These are phyloP conservation scores for Neogale vison DNA, from an alignment of 2,113 vertebrate genomes.

Conservation along the genomic window DNA sequence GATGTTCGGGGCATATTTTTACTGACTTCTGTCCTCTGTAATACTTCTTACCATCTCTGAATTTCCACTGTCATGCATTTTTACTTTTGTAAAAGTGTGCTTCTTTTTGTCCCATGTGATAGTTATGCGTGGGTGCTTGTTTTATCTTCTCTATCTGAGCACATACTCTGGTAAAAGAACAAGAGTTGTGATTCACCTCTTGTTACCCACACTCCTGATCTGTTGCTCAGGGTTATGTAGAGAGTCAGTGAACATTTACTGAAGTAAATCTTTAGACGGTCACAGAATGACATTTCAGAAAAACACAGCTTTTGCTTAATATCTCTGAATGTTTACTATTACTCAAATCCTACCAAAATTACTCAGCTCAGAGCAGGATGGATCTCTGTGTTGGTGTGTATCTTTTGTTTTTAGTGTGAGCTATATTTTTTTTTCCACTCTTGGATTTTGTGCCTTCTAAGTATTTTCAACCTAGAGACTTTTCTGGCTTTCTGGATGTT, in stretches of 20 bases:
- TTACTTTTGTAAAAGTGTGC: not conserved
- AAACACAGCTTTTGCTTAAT: not conserved
- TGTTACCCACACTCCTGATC: not conserved
- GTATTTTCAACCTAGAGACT: constrained; percentile 34
- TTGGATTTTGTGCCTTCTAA: constrained; percentile 16
- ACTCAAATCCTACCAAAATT: not conserved
- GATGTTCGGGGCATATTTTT: not conserved
- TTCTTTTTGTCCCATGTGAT: not conserved
- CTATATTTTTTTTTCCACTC: not conserved
- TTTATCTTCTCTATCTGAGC: not conserved
- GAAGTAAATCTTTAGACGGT: not conserved
- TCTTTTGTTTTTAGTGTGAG: not conserved
- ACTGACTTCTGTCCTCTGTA: not conserved
- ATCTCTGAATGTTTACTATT: not conserved
- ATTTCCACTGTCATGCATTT: not conserved
- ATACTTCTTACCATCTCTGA: not conserved
- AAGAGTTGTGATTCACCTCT: not conserved
- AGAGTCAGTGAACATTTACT: not conserved
- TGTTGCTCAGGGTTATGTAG: not conserved
- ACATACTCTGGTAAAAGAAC: not conserved
- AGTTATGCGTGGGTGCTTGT: not conserved
- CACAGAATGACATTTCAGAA: not conserved
- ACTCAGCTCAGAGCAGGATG: not conserved
- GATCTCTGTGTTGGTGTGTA: not conserved
- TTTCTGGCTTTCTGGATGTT: constrained; percentile 65